Base-by-base conservation (phyloP, 2,888 invertebrate species). In the Watsonalla cultraria region DNA sequence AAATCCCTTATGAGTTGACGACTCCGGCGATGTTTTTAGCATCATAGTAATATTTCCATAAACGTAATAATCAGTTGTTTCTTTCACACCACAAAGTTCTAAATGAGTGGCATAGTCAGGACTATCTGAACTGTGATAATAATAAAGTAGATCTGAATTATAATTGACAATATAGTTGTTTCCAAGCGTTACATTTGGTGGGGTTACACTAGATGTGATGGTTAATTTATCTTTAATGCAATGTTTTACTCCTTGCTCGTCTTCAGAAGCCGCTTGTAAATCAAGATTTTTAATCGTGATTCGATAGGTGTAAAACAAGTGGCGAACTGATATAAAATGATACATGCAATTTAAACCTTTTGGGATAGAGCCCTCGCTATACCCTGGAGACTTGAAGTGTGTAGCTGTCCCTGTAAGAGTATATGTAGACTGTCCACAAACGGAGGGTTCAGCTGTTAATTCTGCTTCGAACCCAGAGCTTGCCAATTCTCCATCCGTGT, bases 381-480 rank as follows among this genome's bases (percentile, higher is more conserved):
- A 89, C 5, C 76, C 73, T 0, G 91, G 90, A 8, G 90, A 83
- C 53, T 65, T 79, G 5, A 90, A 57, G 9, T 62, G 64, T 57
- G 78, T 73, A 5, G 70, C 59, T 15, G 57, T 60, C 13, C 64
- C 51, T 14, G 64, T 65, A 5, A 84, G 58, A 24, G 51, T 45
- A 54, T 76, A 79, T 0, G 54, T 47, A 4, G 80, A 67, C 48
- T 71, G 71, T 0, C 86, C 90, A 59, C 91, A 91, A 11, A 64
- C 13, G 15, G 84, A 91, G 53, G 82, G 74, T 49, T 91, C 67
- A 11, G 91, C 74, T 45, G 86, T 90, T 51, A 95, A 80, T 0
- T 84, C 88, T 0, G 93, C 92, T 68, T 86, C 87, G 68, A 95
- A 95, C 37, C 96, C 96, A 14, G 92, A 84, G 52, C 93, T 93